A percentile compares a stretch with the other conserved stretches of the same genome.
Evolutionary conservation across 2,113 vertebrate genomes (phyloP).

Genomic region (Dipodomys merriami): DNA sequence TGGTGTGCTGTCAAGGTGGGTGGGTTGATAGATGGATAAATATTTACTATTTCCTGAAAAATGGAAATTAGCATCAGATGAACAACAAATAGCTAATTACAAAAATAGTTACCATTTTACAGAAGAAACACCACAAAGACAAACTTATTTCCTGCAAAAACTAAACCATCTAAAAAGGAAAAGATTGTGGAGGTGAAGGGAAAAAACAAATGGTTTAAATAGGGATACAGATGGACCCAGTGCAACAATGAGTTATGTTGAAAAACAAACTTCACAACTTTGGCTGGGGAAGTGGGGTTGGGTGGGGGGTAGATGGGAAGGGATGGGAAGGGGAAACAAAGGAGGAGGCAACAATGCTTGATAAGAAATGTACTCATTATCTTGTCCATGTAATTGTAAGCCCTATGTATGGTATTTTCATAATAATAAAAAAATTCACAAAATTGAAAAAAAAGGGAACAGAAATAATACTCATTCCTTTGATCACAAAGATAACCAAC

Average conservation of each 20-base stretch:
- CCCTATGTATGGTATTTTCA: too few species aligned
- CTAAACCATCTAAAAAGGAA: background rate
- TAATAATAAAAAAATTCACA: too few species aligned
- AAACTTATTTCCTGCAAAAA: slow-evolving; percentile 18
- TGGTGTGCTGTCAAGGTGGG: slow-evolving; percentile 98
- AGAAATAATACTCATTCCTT: slow-evolving; percentile 36
- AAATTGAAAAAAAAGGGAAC: background rate
- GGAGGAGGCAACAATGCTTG: too few species aligned
- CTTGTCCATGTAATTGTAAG: too few species aligned
- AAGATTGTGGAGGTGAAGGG: background rate
- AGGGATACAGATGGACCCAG: too few species aligned
- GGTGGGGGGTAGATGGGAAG: too few species aligned
- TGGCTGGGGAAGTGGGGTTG: too few species aligned
- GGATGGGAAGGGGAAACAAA: too few species aligned
- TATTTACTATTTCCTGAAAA: slow-evolving; percentile 98
- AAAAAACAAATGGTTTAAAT: too few species aligned
- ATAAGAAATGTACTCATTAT: too few species aligned
- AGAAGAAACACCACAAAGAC: background rate
- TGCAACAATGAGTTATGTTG: too few species aligned
- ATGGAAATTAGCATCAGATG: slow-evolving; percentile 50
- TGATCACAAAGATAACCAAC: slow-evolving; percentile 22
- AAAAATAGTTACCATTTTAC: slow-evolving; percentile 4
- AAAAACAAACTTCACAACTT: too few species aligned
- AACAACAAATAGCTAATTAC: slow-evolving; percentile 33
- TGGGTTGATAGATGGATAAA: slow-evolving; percentile 99